Base-by-base conservation (phyloP, 2,113 vertebrate species). In the Callipepla californica region DNA sequence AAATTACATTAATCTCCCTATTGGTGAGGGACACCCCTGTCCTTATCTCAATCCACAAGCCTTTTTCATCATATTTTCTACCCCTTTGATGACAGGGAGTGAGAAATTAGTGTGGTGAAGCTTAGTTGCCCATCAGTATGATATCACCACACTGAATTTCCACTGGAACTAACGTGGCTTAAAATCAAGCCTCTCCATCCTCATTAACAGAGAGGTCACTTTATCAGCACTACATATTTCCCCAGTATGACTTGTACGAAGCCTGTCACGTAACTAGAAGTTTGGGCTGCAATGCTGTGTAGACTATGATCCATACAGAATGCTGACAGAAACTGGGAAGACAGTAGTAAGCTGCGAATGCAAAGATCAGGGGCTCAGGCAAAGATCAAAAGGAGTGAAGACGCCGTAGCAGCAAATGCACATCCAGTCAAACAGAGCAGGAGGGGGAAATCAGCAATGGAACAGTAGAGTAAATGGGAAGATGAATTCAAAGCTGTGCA, bases 281-380 rank as follows among this genome's bases (percentile, higher is more conserved):
- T 40, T 85, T 11, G 3, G 61, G 75, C 70, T 67, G n/a, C 6
- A 1, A 28, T 68, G 23, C 15, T 11, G 20, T 0, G 0, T 16
- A 34, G 44, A 15, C 55, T 78, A 30, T 38, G 15, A 66, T 58
- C 53, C 36, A 36, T 30, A 40, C 42, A 68, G 30, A 28, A 12
- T 81, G 19, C 13, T 40, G 40, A 13, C 66, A 73, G 30, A 87
- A 69, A 40, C 2, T 7, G 50, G 55, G n/a, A 76, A 42, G 23
- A 69, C 2, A 7, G 36, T 7, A 63, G 28, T n/a, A 45, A 78
- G 32, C 25, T 72, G 25, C 55, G 53, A 25, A 68, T 0, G 0
- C 25, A 32, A 13, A 42, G 6, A 40, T 32, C 40, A 55, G 26
- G 12, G 13, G 6, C 11, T 74, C 40, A 69, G 20, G 34, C 11